phyloP scores from a whole-genome alignment of 2,888 invertebrate genomes.

The Caenorhabditis zanzibari region DNA sequence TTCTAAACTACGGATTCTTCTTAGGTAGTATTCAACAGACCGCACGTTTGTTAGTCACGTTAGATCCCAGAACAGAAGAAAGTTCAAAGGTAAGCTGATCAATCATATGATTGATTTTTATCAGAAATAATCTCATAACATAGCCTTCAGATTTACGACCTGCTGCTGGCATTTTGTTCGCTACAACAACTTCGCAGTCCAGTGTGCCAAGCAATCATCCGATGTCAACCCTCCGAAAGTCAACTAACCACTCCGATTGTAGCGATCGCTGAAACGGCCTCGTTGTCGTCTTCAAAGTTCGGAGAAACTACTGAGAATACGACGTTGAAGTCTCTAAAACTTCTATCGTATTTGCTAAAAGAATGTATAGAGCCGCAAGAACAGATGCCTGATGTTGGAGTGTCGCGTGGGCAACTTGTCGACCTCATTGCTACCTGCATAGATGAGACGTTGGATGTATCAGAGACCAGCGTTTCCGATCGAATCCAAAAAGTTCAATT shows the following conservation, averaged over 20 bases:
- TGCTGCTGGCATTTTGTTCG: constrained; percentile 84
- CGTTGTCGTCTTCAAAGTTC: constrained; percentile 67
- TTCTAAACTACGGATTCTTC: constrained; percentile 78
- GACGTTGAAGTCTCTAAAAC: constrained; percentile 72
- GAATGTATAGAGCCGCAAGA: constrained; percentile 67
- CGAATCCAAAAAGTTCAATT: constrained; percentile 81
- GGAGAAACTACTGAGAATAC: constrained; percentile 74
- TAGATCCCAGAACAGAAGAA: constrained; percentile 79
- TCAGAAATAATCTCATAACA: not conserved
- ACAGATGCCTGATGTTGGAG: constrained; percentile 51
- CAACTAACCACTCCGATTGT: constrained; percentile 69
- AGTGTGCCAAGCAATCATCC: constrained; percentile 74
- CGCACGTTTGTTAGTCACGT: constrained; percentile 70
- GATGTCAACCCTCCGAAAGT: constrained; percentile 62
- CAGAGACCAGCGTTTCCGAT: constrained; percentile 29
- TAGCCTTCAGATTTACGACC: constrained; percentile 83
- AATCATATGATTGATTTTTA: not conserved
- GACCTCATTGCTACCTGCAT: constrained; percentile 20
- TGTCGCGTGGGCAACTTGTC: constrained; percentile 35
- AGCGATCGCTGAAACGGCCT: constrained; percentile 79
- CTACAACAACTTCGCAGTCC: constrained; percentile 80
- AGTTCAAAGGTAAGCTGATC: constrained; percentile 65
- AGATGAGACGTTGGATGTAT: not conserved
- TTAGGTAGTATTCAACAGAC: constrained; percentile 74
- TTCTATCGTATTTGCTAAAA: constrained; percentile 73